Conservation (phyloP, 2,113 vertebrate genomes). For the Callipepla californica region DNA sequence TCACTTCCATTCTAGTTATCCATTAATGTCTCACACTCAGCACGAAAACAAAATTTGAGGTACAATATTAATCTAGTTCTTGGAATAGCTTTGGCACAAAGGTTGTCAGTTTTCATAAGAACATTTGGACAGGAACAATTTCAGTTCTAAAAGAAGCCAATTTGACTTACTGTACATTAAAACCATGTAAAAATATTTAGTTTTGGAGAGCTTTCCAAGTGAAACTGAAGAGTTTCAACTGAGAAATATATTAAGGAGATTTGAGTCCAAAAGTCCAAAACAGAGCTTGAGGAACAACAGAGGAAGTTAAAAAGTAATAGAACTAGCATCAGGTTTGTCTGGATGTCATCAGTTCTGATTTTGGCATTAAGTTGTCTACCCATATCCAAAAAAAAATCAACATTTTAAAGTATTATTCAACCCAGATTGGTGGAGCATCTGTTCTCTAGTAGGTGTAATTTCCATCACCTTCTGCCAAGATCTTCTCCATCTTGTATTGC, state of each 20-base stretch:
- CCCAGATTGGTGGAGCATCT: background rate
- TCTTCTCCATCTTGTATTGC: background rate
- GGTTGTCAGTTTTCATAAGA: background rate
- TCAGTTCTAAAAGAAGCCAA: background rate
- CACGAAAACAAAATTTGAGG: background rate
- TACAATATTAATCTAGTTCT: background rate
- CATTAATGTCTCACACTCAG: background rate
- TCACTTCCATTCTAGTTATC: background rate
- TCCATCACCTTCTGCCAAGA: background rate
- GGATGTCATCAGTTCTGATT: slow-evolving; percentile 20
- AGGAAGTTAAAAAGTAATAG: background rate
- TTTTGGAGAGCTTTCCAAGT: background rate
- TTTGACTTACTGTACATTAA: background rate
- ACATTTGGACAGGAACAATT: background rate
- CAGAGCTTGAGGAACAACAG: background rate
- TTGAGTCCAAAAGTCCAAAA: background rate
- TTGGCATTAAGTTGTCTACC: background rate
- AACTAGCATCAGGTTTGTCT: background rate
- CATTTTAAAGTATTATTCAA: background rate
- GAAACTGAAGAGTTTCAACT: background rate
- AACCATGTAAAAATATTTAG: background rate
- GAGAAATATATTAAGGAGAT: background rate
- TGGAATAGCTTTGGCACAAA: background rate
- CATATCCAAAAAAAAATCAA: background rate
- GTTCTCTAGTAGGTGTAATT: background rate